Evolutionary conservation across 2,888 invertebrate genomes (phyloP), one percentile per base, ranked within the genome.

Genomic region (Yponomeuta malinellus): DNA sequence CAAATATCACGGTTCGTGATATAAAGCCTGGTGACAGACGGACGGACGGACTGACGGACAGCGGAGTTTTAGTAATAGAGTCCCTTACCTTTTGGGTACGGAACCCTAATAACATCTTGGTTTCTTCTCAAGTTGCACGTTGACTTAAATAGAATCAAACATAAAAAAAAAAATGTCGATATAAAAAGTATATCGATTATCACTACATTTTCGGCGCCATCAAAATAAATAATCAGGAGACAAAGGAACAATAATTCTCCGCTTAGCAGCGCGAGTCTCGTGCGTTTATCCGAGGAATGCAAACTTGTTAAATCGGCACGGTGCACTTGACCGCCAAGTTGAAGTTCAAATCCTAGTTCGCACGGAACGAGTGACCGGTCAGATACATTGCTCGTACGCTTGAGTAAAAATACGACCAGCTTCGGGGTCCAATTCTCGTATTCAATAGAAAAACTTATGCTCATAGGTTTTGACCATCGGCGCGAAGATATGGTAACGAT

Each of bases 321-420:
- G 81, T 85, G 84, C 80, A 83, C 87, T 88, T 89, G 87, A 89
- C 88, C 86, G 84, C 80, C 73, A 71, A 12, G 74, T 74, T 71
- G 74, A 78, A 82, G 88, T 89, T 89, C 88, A 89, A 88, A 88
- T 86, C 85, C 84, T 83, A 81, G 78, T 78, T 78, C 76, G 77
- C 77, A 78, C 76, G 76, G 78, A 75, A 76, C 78, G 64, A 68
- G 48, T 63, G 70, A 72, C 71, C 70, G 72, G 68, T 23, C 64
- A 70, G 63, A 31, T 63, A 63, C 70, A 52, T 52, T 52, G 33
- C 69, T 12, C 23, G 23, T 68, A 43, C 23, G 48, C 52, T 68
- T 59, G 68, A 43, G 68, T 68, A 68, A 68, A 59, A 29, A 65
- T 33, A 65, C 33, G 65, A 12, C 29, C 64, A 64, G 5, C 8